These are phyloP conservation scores for Bucorvus abyssinicus DNA, from an alignment of 2,797 vertebrate species.

Conservation along the genomic window DNA sequence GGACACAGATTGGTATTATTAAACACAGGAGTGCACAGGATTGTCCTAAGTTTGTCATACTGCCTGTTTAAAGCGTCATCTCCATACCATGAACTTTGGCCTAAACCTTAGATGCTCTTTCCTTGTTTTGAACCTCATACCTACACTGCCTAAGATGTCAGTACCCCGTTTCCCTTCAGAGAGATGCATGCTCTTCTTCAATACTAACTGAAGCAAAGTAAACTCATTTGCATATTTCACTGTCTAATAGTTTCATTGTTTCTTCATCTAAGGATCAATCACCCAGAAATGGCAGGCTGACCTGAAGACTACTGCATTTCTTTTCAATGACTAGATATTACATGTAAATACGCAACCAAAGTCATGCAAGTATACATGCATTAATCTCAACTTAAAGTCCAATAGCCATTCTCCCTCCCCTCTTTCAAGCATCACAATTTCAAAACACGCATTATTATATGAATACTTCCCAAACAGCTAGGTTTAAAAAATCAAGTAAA, in stretches of 20 bases:
- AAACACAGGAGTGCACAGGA: neutral
- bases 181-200: neutral
- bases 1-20: neutral
- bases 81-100: neutral
- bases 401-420: neutral
- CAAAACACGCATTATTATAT: neutral
- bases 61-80: neutral
- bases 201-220: neutral
- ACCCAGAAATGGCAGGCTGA: neutral
- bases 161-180: neutral
- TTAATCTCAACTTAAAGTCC: neutral
- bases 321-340: neutral
- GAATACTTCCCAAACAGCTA: neutral
- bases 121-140: neutral
- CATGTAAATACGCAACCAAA: neutral
- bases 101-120: neutral
- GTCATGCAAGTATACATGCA: rapidly evolving
- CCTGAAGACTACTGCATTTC: neutral
- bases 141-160: neutral
- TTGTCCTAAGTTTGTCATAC: neutral
- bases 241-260: neutral
- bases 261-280: neutral
- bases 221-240: neutral
- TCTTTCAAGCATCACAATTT: neutral
- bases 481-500: neutral